Percentiles rank a stretch among this genome's conserved stretches.
These are phyloP conservation scores for Mobula birostris DNA, from an alignment of 2,113 vertebrate species.

Conservation along the genomic window DNA sequence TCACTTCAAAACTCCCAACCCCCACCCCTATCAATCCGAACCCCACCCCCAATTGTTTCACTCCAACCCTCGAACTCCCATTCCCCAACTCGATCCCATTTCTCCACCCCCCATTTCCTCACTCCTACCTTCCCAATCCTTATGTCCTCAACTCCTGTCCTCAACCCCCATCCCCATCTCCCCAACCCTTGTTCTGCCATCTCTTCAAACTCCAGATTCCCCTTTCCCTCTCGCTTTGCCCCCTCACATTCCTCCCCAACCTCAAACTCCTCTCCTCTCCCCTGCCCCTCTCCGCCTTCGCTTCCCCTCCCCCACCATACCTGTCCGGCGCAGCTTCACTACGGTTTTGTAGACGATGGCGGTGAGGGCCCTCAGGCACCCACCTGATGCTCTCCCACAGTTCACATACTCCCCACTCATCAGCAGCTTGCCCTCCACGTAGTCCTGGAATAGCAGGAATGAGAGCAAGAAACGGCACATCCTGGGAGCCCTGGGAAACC, in stretches of 20 bases:
- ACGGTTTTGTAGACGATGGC: constrained; percentile 57
- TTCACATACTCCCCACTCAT: constrained; percentile 54
- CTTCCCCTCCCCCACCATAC: constrained; percentile 47
- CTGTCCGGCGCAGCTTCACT: constrained; percentile 62
- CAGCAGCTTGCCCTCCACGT: constrained; percentile 62
- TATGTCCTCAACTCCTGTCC: too few species aligned
- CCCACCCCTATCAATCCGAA: too few species aligned
- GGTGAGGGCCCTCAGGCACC: constrained; percentile 61
- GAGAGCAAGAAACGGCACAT: neutral
- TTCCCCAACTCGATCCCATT: neutral
- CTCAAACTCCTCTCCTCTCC: too few species aligned
- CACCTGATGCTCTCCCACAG: constrained; percentile 46
- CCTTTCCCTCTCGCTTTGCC: neutral
- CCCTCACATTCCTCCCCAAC: neutral
- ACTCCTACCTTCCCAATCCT: too few species aligned
- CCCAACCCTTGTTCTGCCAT: neutral
- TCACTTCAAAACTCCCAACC: neutral
- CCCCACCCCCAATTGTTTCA: neutral
- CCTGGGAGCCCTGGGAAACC: rapidly evolving
- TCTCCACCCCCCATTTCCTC: neutral
- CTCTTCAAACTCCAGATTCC: neutral
- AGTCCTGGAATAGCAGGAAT: constrained; percentile 58
- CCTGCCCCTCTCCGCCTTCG: neutral
- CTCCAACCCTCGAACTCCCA: too few species aligned
- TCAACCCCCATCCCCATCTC: neutral